phyloP scores from a whole-genome alignment of 1,140 invertebrate species.

The Listronotus bonariensis region DNA sequence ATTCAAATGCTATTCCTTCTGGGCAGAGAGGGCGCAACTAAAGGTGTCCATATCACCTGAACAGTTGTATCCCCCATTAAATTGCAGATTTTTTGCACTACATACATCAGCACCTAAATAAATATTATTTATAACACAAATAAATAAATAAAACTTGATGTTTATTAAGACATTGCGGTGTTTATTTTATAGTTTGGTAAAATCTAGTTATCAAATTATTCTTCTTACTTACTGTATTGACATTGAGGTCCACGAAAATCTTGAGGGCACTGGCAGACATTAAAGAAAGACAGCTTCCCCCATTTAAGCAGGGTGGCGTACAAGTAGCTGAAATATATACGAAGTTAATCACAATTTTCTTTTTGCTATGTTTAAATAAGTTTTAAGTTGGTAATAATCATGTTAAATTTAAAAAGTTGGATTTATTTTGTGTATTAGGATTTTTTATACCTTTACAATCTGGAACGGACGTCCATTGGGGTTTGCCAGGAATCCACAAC shows the following conservation, averaged over 20 bases:
- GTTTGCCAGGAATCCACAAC: constrained; percentile 64
- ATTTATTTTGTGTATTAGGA: constrained; percentile 13
- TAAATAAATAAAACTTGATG: too few species aligned
- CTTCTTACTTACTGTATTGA: constrained; percentile 71
- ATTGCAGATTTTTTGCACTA: constrained; percentile 64
- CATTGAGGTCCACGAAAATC: constrained; percentile 74
- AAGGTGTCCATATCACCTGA: constrained; percentile 63
- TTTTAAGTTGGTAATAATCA: too few species aligned
- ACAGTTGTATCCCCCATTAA: constrained; percentile 78
- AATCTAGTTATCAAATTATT: too few species aligned
- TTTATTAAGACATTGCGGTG: too few species aligned
- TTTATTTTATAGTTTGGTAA: too few species aligned
- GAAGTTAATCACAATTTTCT: too few species aligned
- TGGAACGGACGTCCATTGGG: constrained; percentile 64
- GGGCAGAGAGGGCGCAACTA: constrained; percentile 72
- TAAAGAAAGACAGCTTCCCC: constrained; percentile 74
- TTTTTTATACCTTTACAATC: constrained; percentile 65
- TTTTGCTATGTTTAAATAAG: too few species aligned
- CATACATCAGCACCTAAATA: constrained; percentile 63
- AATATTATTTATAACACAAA: constrained; percentile 4
- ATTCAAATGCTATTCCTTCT: constrained; percentile 64
- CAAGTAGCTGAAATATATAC: constrained; percentile 68
- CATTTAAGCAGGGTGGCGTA: constrained; percentile 73
- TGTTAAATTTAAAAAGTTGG: neutral
- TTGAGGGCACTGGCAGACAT: constrained; percentile 75